A percentile compares a stretch with the other conserved stretches of the same genome.
Evolutionary conservation across 1,140 invertebrate species (phyloP).

Genomic region (Drosophila pachea): DNA sequence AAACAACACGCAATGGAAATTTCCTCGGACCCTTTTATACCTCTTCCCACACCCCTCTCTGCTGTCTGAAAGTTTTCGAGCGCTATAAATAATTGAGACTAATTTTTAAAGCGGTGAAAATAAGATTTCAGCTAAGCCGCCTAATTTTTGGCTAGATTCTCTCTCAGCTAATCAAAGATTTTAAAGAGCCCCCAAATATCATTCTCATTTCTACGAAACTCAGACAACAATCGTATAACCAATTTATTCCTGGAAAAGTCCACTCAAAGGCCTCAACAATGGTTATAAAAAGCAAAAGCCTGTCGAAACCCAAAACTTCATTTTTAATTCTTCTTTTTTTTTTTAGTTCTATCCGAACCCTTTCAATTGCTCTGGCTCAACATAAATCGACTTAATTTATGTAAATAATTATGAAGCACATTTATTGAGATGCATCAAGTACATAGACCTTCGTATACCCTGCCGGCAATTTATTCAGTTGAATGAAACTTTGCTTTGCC

Average conservation of each 20-base stretch:
- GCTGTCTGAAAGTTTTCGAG: too few species aligned
- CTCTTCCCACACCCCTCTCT: too few species aligned
- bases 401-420: constrained; percentile 21
- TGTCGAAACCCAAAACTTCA: neutral
- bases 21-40: constrained; percentile 1
- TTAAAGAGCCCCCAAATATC: too few species aligned
- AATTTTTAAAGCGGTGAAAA: too few species aligned
- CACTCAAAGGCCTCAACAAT: too few species aligned
- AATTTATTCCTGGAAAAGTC: too few species aligned
- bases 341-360: neutral
- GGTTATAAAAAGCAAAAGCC: neutral
- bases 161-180: too few species aligned
- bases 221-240: too few species aligned
- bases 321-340: neutral
- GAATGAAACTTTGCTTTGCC: constrained; percentile 41
- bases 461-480: constrained; percentile 12
- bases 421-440: constrained; percentile 6
- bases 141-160: too few species aligned
- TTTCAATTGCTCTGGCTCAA: neutral
- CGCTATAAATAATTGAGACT: too few species aligned
- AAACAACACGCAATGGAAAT: neutral
- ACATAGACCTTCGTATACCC: constrained; percentile 1
- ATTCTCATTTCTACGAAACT: too few species aligned
- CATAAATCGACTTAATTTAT: constrained; percentile 14
- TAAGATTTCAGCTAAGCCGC: too few species aligned